Percentiles rank a stretch among this genome's conserved stretches.
These are phyloP conservation scores for Drosophila lowei DNA, from an alignment of 1,140 invertebrate species.

Conservation along the genomic window DNA sequence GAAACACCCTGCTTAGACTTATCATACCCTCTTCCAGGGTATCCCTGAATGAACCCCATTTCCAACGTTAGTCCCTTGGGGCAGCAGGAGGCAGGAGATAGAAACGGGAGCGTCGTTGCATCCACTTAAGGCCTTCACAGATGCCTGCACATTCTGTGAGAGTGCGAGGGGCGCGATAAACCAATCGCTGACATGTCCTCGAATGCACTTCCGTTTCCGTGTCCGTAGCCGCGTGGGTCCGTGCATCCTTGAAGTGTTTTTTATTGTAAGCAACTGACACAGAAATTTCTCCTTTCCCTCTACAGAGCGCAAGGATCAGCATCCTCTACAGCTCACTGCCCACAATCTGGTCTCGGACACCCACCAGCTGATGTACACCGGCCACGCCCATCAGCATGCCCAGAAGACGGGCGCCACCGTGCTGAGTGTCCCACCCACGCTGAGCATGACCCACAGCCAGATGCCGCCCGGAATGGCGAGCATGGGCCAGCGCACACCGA, in stretches of 20 bases:
- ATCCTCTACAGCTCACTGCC: slow-evolving; percentile 69
- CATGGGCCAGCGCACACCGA: slow-evolving; percentile 72
- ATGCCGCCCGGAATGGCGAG: slow-evolving; percentile 76
- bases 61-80: slow-evolving; percentile 28
- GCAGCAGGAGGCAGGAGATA: slow-evolving; percentile 31
- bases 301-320: slow-evolving; percentile 77
- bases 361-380: slow-evolving; percentile 56
- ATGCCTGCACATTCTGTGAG: slow-evolving; percentile 53
- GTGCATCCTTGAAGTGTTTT: slow-evolving; percentile 39
- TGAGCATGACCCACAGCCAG: slow-evolving; percentile 73
- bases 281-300: slow-evolving; percentile 3
- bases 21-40: no score
- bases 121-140: slow-evolving; percentile 43
- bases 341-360: slow-evolving; percentile 72
- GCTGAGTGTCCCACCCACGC: slow-evolving; percentile 71
- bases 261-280: slow-evolving; percentile 25
- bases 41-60: no score
- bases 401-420: slow-evolving; percentile 45
- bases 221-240: slow-evolving; percentile 5
- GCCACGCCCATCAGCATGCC: slow-evolving; percentile 17
- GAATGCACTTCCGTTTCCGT: slow-evolving; percentile 64
- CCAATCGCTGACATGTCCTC: slow-evolving; percentile 58
- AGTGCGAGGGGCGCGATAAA: slow-evolving; percentile 35
- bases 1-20: no score
- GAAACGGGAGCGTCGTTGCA: slow-evolving; percentile 2